Evolutionary conservation across 2,113 vertebrate genomes (phyloP).

Genomic region (Melierax canorus): DNA sequence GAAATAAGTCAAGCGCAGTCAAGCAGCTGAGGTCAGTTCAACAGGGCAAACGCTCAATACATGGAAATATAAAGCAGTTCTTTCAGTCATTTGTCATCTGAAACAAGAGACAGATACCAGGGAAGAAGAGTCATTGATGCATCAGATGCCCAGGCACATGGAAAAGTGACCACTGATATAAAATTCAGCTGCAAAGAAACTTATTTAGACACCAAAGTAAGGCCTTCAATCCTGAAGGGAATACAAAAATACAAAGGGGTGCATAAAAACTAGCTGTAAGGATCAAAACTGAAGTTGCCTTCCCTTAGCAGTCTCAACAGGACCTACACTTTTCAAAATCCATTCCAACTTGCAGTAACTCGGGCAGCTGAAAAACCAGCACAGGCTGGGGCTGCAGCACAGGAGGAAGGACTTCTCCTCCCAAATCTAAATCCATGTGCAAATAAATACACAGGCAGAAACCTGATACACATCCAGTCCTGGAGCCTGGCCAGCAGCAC

Average conservation of each 20-base stretch:
- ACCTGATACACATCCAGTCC: background rate
- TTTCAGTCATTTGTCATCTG: background rate
- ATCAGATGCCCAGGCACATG: too few species aligned
- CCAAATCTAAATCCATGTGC: background rate
- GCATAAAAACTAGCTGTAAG: background rate
- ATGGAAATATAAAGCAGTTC: background rate
- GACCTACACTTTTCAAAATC: background rate
- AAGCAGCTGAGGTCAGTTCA: background rate
- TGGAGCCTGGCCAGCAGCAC: background rate
- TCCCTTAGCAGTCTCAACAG: background rate
- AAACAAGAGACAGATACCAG: background rate
- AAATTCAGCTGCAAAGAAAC: background rate
- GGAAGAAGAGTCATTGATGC: background rate
- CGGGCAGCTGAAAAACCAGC: background rate
- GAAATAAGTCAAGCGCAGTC: background rate
- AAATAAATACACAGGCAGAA: background rate
- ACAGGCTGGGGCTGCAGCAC: background rate
- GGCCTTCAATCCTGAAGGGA: background rate
- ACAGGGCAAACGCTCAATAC: background rate
- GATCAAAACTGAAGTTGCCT: background rate
- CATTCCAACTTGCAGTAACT: background rate
- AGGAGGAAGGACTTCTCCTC: background rate
- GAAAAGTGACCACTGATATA: background rate
- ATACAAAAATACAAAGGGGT: background rate
- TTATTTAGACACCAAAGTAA: background rate